Conservation (phyloP, 2,797 vertebrate genomes). For the Acanthurus leucopareius region DNA sequence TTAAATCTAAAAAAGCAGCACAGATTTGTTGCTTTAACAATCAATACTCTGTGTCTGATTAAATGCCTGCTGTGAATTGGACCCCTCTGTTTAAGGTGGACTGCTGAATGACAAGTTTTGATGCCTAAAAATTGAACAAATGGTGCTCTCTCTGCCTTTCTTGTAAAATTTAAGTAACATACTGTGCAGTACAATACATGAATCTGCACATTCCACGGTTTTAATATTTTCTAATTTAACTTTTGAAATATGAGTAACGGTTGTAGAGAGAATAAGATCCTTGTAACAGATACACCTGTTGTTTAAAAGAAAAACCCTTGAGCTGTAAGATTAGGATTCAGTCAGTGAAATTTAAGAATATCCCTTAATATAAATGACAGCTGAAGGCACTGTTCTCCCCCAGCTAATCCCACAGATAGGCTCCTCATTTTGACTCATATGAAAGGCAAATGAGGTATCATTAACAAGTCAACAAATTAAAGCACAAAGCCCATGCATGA, state of each 20-base stretch:
- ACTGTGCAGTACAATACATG: too few species aligned
- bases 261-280: slow-evolving; percentile 1
- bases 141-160: too few species aligned
- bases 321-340: slow-evolving; percentile 22
- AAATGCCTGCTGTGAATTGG: too few species aligned
- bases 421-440: slow-evolving; percentile 56
- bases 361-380: slow-evolving; percentile 38
- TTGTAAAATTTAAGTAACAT: too few species aligned
- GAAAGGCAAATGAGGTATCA: slow-evolving; percentile 65
- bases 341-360: slow-evolving; percentile 36
- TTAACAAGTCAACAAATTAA: slow-evolving; percentile 60
- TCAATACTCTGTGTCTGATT: too few species aligned
- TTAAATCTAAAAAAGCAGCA: too few species aligned
- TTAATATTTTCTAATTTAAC: neutral
- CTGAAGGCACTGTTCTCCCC: slow-evolving; percentile 35
- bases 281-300: slow-evolving; percentile 2
- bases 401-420: slow-evolving; percentile 52
- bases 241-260: neutral
- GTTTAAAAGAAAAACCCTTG: neutral
- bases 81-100: too few species aligned
- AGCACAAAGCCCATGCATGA: slow-evolving; percentile 39
- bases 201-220: neutral
- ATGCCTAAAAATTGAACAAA: too few species aligned
- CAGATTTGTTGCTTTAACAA: too few species aligned
- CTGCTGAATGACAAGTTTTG: too few species aligned